phyloP scores from a whole-genome alignment of 2,888 invertebrate species.

The Caradrina clavipalpis region DNA sequence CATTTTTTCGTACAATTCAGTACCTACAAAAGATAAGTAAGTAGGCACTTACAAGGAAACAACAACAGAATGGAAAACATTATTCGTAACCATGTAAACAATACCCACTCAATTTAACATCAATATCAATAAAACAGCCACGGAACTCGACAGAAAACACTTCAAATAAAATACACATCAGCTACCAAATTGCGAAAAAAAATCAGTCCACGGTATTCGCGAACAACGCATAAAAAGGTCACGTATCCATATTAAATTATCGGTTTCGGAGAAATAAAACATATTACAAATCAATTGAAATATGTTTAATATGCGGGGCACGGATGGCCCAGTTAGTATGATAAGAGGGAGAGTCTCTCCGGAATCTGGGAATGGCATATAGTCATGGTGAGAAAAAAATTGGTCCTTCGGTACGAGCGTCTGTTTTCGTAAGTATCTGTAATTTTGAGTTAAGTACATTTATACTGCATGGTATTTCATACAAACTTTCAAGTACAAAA shows the following conservation, averaged over 20 bases:
- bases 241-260: slow-evolving; percentile 67
- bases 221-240: slow-evolving; percentile 54
- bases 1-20: neutral
- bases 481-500: neutral
- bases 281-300: slow-evolving; percentile 67
- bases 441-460: neutral
- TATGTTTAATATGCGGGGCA: slow-evolving; percentile 59
- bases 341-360: slow-evolving; percentile 31
- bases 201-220: slow-evolving; percentile 37
- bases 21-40: neutral
- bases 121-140: slow-evolving; percentile 45
- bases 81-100: slow-evolving; percentile 42
- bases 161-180: slow-evolving; percentile 56
- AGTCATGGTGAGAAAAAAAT: slow-evolving; percentile 25
- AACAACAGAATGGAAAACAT: slow-evolving; percentile 12
- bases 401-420: slow-evolving; percentile 2
- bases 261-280: slow-evolving; percentile 59
- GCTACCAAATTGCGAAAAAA: slow-evolving; percentile 53
- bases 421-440: neutral
- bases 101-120: slow-evolving; percentile 35
- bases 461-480: neutral
- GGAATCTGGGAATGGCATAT: slow-evolving; percentile 35
- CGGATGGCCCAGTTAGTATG: slow-evolving; percentile 57
- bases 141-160: slow-evolving; percentile 28
- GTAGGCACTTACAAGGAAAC: slow-evolving; percentile 1